Evolutionary conservation across 2,797 vertebrate species (phyloP), one percentile per base, ranked within the genome.

Genomic region (Rhinogobio ventralis): DNA sequence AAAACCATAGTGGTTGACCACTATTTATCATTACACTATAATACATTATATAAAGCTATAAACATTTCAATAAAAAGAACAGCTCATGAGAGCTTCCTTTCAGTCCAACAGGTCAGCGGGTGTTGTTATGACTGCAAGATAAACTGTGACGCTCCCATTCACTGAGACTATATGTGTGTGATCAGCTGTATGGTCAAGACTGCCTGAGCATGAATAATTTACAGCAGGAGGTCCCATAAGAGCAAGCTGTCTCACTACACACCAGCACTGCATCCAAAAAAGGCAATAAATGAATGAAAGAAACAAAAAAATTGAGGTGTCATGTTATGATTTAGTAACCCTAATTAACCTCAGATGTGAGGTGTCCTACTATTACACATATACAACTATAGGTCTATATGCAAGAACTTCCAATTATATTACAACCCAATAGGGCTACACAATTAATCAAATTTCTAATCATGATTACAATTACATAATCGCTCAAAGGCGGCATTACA

Each of bases 181-280:
- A 69, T 39, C 28, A 36, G 20, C 30, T 51, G 30, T 53, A 53
- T 36, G 46, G 30, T 79, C 45, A 79, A 39, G 62, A 28, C 66
- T n/a, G 62, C 17, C 4, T 14, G 51, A 82, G 64, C 75, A 71
- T 86, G 17, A 83, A 88, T 85, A 64, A 88, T 82, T 85, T 53
- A 79, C 60, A 39, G 73, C 64, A 77, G 14, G 49, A 79, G 36
- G 36, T 68, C 68, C 14, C 62, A 30, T 80, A 46, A 71, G 79
- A 81, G 53, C 51, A 81, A 71, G 66, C 66, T 57, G 66, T 71
- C 79, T 67, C 62, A 7, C 36, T 28, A 62, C 55, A 78, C 33
- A 77, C 51, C 3, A 76, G n/a, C 5, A 33, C 17, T 39, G 55
- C 11, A 1, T 19, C 30, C 7, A 42, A 51, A 51, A 49, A 19